phyloP scores from a whole-genome alignment of 2,113 vertebrate genomes.

The Anhinga rufa region DNA sequence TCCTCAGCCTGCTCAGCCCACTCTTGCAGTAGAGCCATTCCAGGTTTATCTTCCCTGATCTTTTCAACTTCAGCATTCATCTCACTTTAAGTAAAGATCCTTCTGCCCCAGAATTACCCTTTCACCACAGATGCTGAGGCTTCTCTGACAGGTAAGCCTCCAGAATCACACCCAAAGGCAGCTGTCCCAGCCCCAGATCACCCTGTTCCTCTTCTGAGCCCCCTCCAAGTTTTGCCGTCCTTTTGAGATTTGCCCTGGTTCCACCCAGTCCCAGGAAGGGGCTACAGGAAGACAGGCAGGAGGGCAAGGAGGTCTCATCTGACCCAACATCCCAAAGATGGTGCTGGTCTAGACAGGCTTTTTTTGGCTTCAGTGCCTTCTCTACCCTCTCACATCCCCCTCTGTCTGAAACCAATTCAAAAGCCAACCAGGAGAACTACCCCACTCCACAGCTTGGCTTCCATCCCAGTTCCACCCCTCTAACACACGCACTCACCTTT shows the following conservation, averaged over 20 bases:
- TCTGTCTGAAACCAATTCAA: background rate
- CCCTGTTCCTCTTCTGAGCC: background rate
- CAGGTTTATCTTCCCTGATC: background rate
- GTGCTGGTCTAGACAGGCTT: background rate
- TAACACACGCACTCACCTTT: conserved; percentile 78
- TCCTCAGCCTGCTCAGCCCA: background rate
- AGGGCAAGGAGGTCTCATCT: background rate
- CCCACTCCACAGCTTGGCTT: background rate
- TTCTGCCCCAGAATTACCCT: background rate
- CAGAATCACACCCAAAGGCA: background rate
- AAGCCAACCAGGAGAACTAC: background rate
- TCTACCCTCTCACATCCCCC: background rate
- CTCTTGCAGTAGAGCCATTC: background rate
- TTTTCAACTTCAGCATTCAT: background rate
- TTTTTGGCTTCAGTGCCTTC: background rate
- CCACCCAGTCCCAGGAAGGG: background rate
- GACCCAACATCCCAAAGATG: background rate
- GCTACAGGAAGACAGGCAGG: background rate
- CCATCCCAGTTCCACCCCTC: background rate
- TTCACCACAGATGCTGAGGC: background rate
- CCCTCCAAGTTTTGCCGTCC: background rate
- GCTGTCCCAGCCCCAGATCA: background rate
- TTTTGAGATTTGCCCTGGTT: background rate
- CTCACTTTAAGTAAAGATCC: background rate
- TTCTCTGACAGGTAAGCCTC: background rate